A percentile compares a stretch with the other conserved stretches of the same genome.
phyloP scores from a whole-genome alignment of 2,113 vertebrate species.

The Prunella fulvescens region DNA sequence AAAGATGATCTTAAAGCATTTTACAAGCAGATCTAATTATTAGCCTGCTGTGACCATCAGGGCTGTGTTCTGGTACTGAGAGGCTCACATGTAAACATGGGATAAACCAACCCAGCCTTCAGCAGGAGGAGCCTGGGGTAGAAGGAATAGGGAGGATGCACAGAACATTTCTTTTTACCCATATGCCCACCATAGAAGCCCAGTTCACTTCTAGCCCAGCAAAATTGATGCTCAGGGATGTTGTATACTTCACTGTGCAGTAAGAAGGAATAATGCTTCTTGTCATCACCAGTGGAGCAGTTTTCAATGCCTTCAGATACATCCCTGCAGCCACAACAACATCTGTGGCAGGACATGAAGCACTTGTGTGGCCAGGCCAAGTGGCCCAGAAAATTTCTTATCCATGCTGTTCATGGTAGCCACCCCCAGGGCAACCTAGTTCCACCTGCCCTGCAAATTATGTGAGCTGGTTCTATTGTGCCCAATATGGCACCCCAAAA shows the following conservation, averaged over 20 bases:
- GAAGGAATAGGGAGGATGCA: not conserved
- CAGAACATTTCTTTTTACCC: not conserved
- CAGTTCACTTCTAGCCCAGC: not conserved
- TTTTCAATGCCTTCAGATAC: not conserved
- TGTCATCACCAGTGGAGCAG: not conserved
- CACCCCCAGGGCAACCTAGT: not conserved
- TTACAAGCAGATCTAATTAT: not conserved
- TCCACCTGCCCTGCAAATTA: not conserved
- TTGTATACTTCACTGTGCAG: not conserved
- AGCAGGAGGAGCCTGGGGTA: not conserved
- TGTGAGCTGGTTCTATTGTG: accelerated
- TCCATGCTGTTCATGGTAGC: not conserved
- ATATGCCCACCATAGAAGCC: not conserved
- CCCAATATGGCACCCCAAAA: not conserved
- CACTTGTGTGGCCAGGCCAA: not conserved
- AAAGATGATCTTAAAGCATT: not conserved
- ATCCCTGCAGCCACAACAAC: not conserved
- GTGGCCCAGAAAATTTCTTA: not conserved
- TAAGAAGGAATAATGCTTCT: not conserved
- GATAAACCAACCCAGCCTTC: not conserved
- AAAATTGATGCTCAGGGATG: not conserved
- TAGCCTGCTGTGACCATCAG: not conserved
- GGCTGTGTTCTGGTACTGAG: not conserved
- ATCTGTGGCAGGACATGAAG: not conserved
- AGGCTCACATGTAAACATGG: not conserved